Conservation (phyloP, 2,113 vertebrate species). For the Lepus timidus region DNA sequence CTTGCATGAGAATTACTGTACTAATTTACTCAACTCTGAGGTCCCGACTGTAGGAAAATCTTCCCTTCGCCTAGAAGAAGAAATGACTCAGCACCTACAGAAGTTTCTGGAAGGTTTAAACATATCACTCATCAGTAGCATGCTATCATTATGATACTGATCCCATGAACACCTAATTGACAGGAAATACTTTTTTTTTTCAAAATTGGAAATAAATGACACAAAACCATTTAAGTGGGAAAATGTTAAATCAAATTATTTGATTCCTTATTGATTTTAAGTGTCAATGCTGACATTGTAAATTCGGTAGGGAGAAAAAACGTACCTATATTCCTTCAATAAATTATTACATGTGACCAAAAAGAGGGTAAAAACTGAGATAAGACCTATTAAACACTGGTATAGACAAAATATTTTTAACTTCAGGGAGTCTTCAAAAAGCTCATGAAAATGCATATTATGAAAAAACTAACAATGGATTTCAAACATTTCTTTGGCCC, state of each 20-base stretch:
- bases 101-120: conserved; percentile 7
- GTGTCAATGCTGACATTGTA: conserved; percentile 13
- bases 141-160: neutral
- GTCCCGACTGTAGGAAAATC: conserved; percentile 12
- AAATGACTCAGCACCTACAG: conserved; percentile 16
- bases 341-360: neutral
- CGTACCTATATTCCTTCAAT: conserved; percentile 35
- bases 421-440: neutral
- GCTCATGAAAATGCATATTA: no score
- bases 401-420: conserved; percentile 8
- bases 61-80: conserved; percentile 21
- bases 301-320: neutral
- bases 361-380: neutral
- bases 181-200: conserved; percentile 29
- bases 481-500: no score
- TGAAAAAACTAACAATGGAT: no score
- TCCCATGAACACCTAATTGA: neutral
- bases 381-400: neutral
- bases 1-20: conserved; percentile 24
- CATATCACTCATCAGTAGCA: neutral
- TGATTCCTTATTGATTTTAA: conserved; percentile 42
- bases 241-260: conserved; percentile 45
- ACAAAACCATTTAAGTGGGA: neutral
- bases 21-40: neutral
- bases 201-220: conserved; percentile 41